Base-by-base conservation (phyloP, 1,140 invertebrate genomes). In the Olivierus martensii region DNA sequence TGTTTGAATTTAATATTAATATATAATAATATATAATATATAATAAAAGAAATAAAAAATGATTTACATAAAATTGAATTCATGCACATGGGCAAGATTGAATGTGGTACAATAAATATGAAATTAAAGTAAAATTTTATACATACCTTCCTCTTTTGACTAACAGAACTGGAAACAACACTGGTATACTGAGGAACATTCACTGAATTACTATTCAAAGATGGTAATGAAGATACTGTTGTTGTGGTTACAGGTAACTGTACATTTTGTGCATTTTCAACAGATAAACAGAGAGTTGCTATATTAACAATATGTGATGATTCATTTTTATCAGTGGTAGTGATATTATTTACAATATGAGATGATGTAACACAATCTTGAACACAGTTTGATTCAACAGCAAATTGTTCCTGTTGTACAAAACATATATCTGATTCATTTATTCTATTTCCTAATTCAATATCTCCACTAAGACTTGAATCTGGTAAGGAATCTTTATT, bases 361-460 rank as follows among this genome's bases (percentile, higher is more conserved):
- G 44, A 28, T 39, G 21, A 19, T 19, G n/a, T 19, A 45, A 5
- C n/a, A 22, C 17, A 15, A 52, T 17, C 41, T n/a, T 11, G n/a
- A 28, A 28, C 37, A 36, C 28, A 19, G 21, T 18, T 36, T 39
- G 44, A 46, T 52, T 41, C 43, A 52, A 37, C 44, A 47, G 28
- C 1, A 1, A 12, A 36, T 10, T 38, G 17, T 37, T 51, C 15
- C 14, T 21, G 12, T 46, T 17, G 10, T 17, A 19, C 14, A n/a
- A 41, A 41, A 41, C 14, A 41, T 10, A n/a, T 12, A n/a, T 41
- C 17, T 18, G 42, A 15, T 18, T 18, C 10, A 17, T 18, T 18
- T 44, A 11, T 18, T 18, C 19, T 44, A 18, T 18, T 15, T 17
- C 10, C 42, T 18, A 19, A 44, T 11, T 18, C 17, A 11, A 44